Percentiles rank a stretch among this genome's conserved stretches.
phyloP scores from a whole-genome alignment of 2,797 vertebrate species.

The Miichthys miiuy region DNA sequence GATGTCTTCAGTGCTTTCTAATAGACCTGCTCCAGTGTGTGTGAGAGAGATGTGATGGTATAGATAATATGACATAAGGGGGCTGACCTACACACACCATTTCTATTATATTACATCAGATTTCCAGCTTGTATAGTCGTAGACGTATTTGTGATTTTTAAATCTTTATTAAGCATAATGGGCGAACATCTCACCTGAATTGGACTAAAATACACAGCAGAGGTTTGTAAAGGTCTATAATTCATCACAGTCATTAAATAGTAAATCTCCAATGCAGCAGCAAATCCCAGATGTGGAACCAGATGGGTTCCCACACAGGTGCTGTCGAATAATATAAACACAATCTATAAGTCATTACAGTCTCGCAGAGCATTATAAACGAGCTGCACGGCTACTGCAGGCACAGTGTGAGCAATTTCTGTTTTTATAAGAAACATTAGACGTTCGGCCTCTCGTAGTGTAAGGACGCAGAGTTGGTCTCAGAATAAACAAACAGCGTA shows the following conservation, averaged over 20 bases:
- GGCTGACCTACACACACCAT: neutral
- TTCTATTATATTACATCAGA: neutral
- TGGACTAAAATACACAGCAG: neutral
- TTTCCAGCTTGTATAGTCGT: neutral
- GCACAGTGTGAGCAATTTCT: neutral
- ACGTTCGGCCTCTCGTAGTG: neutral
- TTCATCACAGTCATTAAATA: conserved; percentile 26
- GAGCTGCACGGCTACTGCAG: neutral
- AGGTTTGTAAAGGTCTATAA: conserved; percentile 2
- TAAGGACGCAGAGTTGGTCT: neutral
- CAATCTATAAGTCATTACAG: conserved; percentile 5
- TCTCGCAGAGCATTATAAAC: neutral
- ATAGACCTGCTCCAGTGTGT: neutral
- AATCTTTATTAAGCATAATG: neutral
- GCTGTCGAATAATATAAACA: neutral
- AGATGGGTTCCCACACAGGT: conserved; percentile 28
- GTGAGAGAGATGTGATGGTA: neutral
- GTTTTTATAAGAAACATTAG: neutral
- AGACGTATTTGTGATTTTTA: neutral
- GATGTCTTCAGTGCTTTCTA: conserved; percentile 20
- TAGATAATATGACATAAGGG: neutral
- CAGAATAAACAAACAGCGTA: neutral
- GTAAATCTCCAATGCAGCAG: neutral
- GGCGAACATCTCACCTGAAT: neutral
- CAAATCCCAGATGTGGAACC: conserved; percentile 31